Evolutionary conservation across 2,113 vertebrate genomes (phyloP).

Genomic region (Herpailurus yagouaroundi): DNA sequence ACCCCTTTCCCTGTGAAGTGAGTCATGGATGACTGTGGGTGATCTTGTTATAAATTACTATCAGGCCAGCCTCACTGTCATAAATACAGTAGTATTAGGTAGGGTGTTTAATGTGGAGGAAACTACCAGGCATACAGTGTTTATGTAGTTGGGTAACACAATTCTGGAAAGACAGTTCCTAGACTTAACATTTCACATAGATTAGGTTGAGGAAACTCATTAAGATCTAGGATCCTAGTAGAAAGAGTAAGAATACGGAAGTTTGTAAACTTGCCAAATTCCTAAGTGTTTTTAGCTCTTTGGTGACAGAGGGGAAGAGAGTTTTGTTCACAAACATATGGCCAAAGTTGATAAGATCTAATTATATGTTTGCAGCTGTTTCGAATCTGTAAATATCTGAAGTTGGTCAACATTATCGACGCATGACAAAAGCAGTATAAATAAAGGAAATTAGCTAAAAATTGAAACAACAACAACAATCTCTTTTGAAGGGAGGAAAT

Average conservation of each 20-base stretch:
- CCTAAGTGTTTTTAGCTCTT: constrained; percentile 57
- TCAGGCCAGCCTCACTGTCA: too few species aligned
- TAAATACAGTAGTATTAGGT: accelerated
- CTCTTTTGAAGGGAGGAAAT: constrained; percentile 77
- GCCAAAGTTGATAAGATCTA: constrained; percentile 81
- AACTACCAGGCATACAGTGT: background rate
- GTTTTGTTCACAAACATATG: constrained; percentile 58
- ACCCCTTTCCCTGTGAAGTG: background rate
- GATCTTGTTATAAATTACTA: background rate
- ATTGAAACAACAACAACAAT: constrained; percentile 81
- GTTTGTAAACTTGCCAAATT: constrained; percentile 72
- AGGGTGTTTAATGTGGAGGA: background rate
- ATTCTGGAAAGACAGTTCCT: background rate
- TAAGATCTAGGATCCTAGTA: background rate
- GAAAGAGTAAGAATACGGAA: constrained; percentile 53
- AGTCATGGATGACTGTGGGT: background rate
- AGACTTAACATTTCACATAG: background rate
- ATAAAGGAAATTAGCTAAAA: constrained; percentile 86
- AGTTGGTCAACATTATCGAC: constrained; percentile 76
- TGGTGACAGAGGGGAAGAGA: constrained; percentile 53
- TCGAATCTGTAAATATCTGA: constrained; percentile 80
- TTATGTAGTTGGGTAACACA: background rate
- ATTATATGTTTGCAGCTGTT: constrained; percentile 84
- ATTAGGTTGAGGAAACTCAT: background rate
- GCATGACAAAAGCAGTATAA: constrained; percentile 79